Percentiles rank a stretch among this genome's conserved stretches.
Conservation (phyloP, 2,797 vertebrate species). For the Sardinella longiceps region DNA sequence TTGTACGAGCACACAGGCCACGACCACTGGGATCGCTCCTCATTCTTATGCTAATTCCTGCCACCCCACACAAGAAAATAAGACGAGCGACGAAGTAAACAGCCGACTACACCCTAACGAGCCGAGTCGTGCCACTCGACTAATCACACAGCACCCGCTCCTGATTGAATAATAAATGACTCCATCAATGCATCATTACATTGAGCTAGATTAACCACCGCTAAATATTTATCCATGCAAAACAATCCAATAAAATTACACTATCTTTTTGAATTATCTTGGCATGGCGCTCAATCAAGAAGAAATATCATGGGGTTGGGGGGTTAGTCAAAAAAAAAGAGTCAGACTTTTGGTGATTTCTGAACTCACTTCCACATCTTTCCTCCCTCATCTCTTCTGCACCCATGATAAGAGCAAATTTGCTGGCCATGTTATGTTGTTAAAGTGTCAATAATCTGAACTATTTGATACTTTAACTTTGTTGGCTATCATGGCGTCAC, state of each 20-base stretch:
- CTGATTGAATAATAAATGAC: conserved; percentile 84
- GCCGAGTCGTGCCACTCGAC: conserved; percentile 64
- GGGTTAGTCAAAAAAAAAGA: neutral
- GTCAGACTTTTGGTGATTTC: neutral
- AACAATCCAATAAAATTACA: conserved; percentile 77
- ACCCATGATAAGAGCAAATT: neutral
- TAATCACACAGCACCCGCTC: conserved; percentile 71
- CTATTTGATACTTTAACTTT: too few species aligned
- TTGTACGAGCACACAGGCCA: neutral
- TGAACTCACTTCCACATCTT: neutral
- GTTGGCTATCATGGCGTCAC: too few species aligned
- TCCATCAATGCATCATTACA: conserved; percentile 80
- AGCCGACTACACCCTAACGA: conserved; percentile 44
- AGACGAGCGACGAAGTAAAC: conserved; percentile 41
- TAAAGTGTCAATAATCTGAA: neutral
- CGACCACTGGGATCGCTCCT: conserved; percentile 58
- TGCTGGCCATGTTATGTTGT: neutral
- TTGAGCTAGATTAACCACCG: conserved; percentile 75
- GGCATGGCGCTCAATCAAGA: conserved; percentile 63
- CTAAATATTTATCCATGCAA: conserved; percentile 84
- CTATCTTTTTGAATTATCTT: conserved; percentile 74
- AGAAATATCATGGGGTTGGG: conserved; percentile 29
- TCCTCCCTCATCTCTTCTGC: neutral
- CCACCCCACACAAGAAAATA: conserved; percentile 29
- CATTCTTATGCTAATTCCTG: conserved; percentile 72